These are phyloP conservation scores for Tiliqua scincoides DNA, from an alignment of 2,113 vertebrate species.

Conservation along the genomic window DNA sequence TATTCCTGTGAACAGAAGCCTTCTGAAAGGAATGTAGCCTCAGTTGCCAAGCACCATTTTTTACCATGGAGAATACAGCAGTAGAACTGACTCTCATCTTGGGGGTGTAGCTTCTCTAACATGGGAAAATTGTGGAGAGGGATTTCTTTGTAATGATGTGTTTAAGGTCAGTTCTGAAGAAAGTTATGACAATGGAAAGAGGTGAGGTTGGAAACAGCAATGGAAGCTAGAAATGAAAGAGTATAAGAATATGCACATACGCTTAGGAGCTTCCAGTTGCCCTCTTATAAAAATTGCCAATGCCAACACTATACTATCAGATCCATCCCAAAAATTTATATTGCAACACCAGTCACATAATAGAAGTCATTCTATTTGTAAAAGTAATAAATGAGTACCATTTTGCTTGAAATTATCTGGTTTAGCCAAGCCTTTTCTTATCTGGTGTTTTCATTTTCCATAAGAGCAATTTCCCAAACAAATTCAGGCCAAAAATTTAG, in stretches of 20 bases:
- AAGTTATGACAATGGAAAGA: background rate
- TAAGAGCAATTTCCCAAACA: background rate
- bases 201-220: background rate
- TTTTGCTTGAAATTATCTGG: background rate
- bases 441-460: background rate
- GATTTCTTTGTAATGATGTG: background rate
- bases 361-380: background rate
- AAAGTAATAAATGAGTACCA: background rate
- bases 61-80: background rate
- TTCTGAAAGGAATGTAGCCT: background rate
- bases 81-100: background rate
- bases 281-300: background rate
- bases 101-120: background rate
- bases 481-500: background rate
- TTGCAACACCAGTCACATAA: background rate
- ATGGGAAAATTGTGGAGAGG: background rate
- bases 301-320: background rate
- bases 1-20: background rate
- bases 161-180: background rate
- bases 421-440: background rate
- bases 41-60: background rate
- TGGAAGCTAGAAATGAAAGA: background rate
- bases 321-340: background rate
- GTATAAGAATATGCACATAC: background rate
- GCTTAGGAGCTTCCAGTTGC: background rate